Conservation (phyloP, 2,113 vertebrate species). For the Sinosuthora webbiana region DNA sequence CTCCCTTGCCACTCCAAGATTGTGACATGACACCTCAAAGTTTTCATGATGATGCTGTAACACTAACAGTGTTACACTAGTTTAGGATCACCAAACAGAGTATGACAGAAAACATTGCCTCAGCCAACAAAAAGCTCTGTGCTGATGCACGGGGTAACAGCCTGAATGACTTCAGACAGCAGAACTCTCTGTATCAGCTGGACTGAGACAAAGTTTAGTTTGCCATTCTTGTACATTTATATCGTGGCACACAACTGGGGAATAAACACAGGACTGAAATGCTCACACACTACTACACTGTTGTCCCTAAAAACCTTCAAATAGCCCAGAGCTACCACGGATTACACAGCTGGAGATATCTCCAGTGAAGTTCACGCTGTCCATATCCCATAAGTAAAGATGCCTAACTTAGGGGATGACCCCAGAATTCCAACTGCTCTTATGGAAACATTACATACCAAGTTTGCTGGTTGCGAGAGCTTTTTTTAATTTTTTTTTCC, state of each 20-base stretch:
- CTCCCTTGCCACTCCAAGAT: not conserved
- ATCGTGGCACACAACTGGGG: not conserved
- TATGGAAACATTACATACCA: not conserved
- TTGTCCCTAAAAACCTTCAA: not conserved
- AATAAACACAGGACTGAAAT: not conserved
- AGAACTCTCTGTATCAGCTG: not conserved
- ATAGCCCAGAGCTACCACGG: not conserved
- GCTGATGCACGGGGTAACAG: not conserved
- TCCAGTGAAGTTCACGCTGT: not conserved
- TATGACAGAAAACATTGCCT: not conserved
- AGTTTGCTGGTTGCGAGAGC: not conserved
- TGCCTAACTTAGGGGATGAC: not conserved
- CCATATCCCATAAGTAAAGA: not conserved
- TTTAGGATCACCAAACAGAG: not conserved
- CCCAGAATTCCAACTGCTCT: not conserved
- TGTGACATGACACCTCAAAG: not conserved
- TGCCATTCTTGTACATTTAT: not conserved
- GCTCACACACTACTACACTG: not conserved
- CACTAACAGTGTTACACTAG: not conserved
- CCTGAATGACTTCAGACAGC: not conserved
- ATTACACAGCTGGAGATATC: not conserved
- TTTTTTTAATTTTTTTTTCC: not conserved
- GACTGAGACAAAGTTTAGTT: not conserved
- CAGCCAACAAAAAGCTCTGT: not conserved
- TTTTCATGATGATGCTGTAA: not conserved